Percentiles rank a stretch among this genome's conserved stretches.
Evolutionary conservation across 2,797 vertebrate species (phyloP).

Genomic region (Falco berigora): DNA sequence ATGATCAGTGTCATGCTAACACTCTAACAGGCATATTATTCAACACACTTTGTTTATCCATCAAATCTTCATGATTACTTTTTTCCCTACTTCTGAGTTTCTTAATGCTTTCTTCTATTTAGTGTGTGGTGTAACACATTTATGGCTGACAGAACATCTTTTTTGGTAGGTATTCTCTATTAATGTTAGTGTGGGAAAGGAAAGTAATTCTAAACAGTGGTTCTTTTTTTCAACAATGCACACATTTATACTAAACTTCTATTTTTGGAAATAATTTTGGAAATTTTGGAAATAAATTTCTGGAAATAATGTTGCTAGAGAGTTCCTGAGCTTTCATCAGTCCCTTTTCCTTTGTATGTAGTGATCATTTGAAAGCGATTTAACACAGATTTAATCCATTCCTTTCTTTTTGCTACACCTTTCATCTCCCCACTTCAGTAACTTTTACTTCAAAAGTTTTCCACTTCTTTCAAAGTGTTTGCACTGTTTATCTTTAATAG

Average conservation of each 20-base stretch:
- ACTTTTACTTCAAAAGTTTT: background rate
- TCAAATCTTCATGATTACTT: background rate
- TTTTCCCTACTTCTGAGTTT: background rate
- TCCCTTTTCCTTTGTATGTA: background rate
- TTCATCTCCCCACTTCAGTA: background rate
- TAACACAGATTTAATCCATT: background rate
- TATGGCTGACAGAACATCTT: background rate
- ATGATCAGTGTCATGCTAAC: background rate
- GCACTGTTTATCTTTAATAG: background rate
- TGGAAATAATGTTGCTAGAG: background rate
- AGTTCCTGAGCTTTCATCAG: background rate
- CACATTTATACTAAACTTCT: background rate
- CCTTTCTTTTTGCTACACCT: background rate
- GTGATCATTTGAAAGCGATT: background rate
- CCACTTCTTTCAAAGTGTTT: background rate
- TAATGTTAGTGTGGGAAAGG: background rate
- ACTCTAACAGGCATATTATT: background rate
- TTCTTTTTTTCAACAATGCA: background rate
- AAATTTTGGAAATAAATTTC: background rate
- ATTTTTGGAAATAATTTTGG: background rate
- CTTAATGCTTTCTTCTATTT: background rate
- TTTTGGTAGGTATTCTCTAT: background rate
- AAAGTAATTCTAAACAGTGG: background rate
- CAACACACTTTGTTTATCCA: background rate
- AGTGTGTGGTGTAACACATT: background rate